A percentile compares a stretch with the other conserved stretches of the same genome.
Conservation (phyloP, 2,113 vertebrate species). For the Rhinolophus ferrumequinum region DNA sequence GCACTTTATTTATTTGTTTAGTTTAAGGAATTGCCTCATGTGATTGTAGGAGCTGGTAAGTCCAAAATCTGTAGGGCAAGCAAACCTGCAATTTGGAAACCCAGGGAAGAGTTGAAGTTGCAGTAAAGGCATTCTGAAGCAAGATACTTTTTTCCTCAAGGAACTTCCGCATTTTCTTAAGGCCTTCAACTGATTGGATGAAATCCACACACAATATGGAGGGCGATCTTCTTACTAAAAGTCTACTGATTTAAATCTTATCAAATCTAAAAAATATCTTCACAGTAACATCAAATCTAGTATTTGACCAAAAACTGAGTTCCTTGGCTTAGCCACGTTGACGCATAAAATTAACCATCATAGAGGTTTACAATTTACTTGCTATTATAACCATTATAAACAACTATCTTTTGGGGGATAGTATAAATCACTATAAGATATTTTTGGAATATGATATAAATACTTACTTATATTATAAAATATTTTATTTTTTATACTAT, state of each 20-base stretch:
- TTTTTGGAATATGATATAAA: neutral
- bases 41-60: neutral
- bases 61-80: neutral
- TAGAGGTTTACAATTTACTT: neutral
- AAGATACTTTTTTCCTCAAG: neutral
- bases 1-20: neutral
- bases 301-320: neutral
- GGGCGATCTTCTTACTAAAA: neutral
- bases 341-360: neutral
- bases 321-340: neutral
- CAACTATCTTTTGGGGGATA: neutral
- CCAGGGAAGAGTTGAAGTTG: neutral
- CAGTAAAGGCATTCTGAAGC: neutral
- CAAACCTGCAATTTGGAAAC: rapidly evolving
- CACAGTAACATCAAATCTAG: neutral
- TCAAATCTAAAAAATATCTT: neutral
- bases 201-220: neutral
- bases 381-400: neutral
- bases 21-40: neutral
- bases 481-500: neutral
- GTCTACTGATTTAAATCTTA: neutral
- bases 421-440: neutral
- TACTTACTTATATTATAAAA: neutral
- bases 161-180: neutral
- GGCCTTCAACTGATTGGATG: neutral